These are phyloP conservation scores for Pongo abelii DNA, from an alignment of 2,113 vertebrate species.

Conservation along the genomic window DNA sequence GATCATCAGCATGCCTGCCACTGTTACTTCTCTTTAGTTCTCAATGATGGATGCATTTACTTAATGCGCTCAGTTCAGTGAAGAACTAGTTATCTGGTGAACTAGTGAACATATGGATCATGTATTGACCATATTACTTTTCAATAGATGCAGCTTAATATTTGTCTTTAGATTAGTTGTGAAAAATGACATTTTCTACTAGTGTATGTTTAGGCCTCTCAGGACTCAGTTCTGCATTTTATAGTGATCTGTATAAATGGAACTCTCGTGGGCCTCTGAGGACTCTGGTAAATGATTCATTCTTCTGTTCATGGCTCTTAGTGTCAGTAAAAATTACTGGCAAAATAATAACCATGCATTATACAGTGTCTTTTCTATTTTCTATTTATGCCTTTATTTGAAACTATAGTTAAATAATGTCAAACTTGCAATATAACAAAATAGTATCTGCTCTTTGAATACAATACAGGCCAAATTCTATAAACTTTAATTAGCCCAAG, in stretches of 20 bases:
- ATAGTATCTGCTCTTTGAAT: constrained; percentile 63
- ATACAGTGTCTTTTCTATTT: constrained; percentile 64
- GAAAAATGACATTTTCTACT: constrained; percentile 56
- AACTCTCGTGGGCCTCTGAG: background rate
- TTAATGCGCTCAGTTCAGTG: background rate
- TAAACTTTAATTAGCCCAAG: constrained; percentile 72
- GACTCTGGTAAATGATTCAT: constrained; percentile 27
- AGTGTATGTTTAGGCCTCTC: background rate
- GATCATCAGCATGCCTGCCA: background rate
- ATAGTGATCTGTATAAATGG: constrained; percentile 28
- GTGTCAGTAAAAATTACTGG: constrained; percentile 60
- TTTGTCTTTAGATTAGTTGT: constrained; percentile 51
- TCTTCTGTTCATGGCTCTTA: constrained; percentile 55
- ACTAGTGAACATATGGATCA: background rate
- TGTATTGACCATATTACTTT: background rate
- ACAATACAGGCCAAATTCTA: constrained; percentile 60
- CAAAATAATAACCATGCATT: constrained; percentile 46
- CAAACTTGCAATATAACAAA: constrained; percentile 68
- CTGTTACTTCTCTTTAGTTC: background rate
- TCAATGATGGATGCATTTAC: background rate
- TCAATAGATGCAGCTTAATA: background rate
- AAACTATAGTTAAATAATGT: constrained; percentile 66
- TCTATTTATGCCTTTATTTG: constrained; percentile 61
- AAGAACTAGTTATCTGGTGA: background rate
- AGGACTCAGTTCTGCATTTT: background rate